Evolutionary conservation across 2,113 vertebrate species (phyloP).

Genomic region (Irena cyanogastra): DNA sequence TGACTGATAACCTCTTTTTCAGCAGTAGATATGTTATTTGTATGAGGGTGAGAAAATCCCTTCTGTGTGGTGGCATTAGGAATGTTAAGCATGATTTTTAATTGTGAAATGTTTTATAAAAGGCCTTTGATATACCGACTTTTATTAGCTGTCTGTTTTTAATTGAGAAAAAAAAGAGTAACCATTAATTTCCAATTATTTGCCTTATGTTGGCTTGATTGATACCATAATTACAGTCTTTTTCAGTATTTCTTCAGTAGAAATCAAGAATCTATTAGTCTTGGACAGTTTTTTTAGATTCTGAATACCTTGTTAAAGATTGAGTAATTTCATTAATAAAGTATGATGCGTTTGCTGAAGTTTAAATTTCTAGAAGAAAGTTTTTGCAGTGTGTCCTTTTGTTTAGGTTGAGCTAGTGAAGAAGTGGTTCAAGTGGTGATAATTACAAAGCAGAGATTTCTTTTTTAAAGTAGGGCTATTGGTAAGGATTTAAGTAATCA

Average conservation of each 20-base stretch:
- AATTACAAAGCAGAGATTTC: background rate
- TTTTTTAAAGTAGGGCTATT: background rate
- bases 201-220: background rate
- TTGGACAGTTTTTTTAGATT: background rate
- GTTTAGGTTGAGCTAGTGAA: background rate
- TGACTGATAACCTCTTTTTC: background rate
- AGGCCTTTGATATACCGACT: background rate
- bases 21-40: background rate
- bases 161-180: background rate
- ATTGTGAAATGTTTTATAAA: background rate
- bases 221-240: background rate
- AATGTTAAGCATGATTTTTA: background rate
- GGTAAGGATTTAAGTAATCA: background rate
- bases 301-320: background rate
- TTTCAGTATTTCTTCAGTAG: background rate
- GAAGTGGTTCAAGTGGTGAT: background rate
- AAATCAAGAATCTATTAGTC: background rate
- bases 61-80: background rate
- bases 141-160: background rate
- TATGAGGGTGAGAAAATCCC: background rate
- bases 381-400: background rate
- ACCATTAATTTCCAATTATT: background rate
- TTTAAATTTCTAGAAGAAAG: background rate
- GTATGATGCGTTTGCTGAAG: background rate
- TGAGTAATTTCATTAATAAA: constrained; percentile 2